These are phyloP conservation scores for Selenia dentaria DNA, from an alignment of 2,888 invertebrate species.

Conservation along the genomic window DNA sequence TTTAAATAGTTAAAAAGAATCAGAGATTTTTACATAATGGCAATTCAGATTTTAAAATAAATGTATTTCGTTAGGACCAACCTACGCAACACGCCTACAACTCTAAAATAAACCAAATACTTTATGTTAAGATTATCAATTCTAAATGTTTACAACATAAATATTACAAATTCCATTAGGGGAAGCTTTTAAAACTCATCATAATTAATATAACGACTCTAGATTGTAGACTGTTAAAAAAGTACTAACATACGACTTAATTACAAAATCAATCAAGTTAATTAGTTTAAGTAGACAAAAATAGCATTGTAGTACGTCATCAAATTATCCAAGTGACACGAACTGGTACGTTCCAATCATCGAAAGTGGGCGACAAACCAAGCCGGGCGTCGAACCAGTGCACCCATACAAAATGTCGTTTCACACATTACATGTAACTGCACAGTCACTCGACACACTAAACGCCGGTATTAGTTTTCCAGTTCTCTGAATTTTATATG, in stretches of 20 bases:
- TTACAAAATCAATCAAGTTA: constrained; percentile 11
- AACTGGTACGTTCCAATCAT: constrained; percentile 60
- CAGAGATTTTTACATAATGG: no score
- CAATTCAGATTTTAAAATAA: no score
- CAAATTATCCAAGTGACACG: constrained; percentile 40
- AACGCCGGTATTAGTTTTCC: constrained; percentile 50
- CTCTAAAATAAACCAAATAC: no score
- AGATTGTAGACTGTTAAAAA: not conserved
- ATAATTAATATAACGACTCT: not conserved
- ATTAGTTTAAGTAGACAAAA: constrained; percentile 30
- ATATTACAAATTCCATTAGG: constrained; percentile 1
- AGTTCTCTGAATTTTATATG: constrained; percentile 35
- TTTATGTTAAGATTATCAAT: no score
- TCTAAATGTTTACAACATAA: no score
- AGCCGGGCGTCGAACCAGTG: constrained; percentile 61
- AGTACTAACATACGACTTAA: not conserved
- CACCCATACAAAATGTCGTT: constrained; percentile 70
- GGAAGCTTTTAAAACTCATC: constrained; percentile 2
- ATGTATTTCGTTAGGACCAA: no score
- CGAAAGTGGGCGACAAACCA: constrained; percentile 65
- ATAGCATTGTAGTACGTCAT: constrained; percentile 56
- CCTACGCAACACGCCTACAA: no score
- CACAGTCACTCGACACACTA: constrained; percentile 64
- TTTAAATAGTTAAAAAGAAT: no score
- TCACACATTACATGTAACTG: constrained; percentile 54